Conservation (phyloP, 2,888 invertebrate species). For the Cerastis rubricosa region DNA sequence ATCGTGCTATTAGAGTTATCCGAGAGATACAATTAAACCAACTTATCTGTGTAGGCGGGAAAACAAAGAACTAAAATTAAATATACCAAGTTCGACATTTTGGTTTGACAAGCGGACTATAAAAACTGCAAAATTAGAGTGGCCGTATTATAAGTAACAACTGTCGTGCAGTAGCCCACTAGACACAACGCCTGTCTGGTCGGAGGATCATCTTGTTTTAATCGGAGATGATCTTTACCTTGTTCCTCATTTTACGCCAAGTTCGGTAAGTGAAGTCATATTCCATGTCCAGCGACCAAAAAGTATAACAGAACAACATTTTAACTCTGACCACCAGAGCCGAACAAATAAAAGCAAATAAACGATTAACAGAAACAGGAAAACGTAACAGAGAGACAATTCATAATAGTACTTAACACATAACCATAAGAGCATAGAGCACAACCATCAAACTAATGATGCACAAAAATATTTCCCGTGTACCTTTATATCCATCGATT, state of each 20-base stretch:
- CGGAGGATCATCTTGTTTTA: background rate
- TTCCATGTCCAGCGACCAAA: background rate
- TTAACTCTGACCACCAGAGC: background rate
- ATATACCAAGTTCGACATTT: too few species aligned
- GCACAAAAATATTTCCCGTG: conserved; percentile 89
- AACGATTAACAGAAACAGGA: conserved; percentile 62
- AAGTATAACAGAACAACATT: conserved; percentile 11
- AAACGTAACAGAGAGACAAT: conserved; percentile 59
- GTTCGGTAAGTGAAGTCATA: background rate
- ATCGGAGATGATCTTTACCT: background rate
- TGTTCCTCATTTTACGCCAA: background rate
- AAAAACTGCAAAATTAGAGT: too few species aligned
- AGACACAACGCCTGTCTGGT: background rate
- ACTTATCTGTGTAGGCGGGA: too few species aligned
- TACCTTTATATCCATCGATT: conserved; percentile 86
- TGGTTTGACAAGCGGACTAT: too few species aligned
- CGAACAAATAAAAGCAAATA: conserved; percentile 50
- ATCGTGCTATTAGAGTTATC: background rate
- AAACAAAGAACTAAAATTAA: too few species aligned
- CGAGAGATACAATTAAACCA: too few species aligned
- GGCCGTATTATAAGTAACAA: too few species aligned
- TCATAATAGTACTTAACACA: conserved; percentile 66
- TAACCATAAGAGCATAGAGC: conserved; percentile 70
- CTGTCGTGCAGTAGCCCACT: background rate
- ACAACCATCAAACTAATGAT: conserved; percentile 83